Percentiles rank a stretch among this genome's conserved stretches.
Evolutionary conservation across 2,888 invertebrate genomes (phyloP).

Genomic region (Poecilobothrus nobilitatus): DNA sequence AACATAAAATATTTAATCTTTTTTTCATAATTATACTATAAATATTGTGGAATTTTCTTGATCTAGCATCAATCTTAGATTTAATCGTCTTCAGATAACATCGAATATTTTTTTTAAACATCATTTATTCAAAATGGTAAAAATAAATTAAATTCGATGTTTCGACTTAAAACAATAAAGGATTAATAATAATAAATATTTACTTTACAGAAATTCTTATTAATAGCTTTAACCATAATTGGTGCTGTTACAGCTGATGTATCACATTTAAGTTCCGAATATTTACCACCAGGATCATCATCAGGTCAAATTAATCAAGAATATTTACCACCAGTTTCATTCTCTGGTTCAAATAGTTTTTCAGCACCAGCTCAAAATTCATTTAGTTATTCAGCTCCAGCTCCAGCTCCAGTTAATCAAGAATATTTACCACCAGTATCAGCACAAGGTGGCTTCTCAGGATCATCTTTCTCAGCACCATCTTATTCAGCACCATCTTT

Average conservation of each 20-base stretch:
- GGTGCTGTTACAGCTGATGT: background rate
- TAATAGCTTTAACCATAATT: background rate
- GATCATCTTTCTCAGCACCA: no score
- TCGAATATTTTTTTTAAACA: background rate
- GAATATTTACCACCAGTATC: conserved; percentile 15
- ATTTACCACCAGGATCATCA: conserved; percentile 30
- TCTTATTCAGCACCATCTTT: background rate
- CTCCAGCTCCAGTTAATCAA: background rate
- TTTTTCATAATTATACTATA: background rate
- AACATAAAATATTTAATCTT: no score
- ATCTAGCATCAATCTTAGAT: background rate
- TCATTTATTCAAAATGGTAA: background rate
- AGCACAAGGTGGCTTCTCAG: background rate
- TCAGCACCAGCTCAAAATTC: no score
- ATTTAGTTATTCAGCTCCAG: no score
- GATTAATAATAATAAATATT: background rate
- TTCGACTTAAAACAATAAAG: no score
- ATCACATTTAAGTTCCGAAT: conserved; percentile 21
- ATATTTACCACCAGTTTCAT: no score
- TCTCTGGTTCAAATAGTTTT: no score
- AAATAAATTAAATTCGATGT: background rate
- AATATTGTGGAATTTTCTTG: background rate
- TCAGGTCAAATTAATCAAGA: conserved; percentile 17
- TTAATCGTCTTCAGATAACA: background rate
- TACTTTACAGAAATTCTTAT: background rate